Conservation (phyloP, 1,140 invertebrate species). For the Leptopilina boulardi region DNA sequence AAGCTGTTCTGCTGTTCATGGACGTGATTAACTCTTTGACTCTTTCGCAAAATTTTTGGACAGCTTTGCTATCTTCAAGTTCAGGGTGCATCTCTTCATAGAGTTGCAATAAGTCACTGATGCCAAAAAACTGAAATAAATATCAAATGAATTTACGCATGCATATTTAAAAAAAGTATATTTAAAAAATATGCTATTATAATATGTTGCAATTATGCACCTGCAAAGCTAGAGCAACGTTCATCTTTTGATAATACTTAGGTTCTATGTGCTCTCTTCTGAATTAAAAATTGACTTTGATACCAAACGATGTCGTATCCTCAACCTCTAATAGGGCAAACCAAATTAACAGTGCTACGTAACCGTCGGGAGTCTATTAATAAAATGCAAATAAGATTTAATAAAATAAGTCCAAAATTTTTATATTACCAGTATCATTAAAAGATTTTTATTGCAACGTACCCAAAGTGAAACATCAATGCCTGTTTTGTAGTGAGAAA, state of each 20-base stretch:
- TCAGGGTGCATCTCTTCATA: conserved; percentile 24
- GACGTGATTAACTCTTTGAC: conserved; percentile 41
- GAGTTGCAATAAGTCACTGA: conserved; percentile 35
- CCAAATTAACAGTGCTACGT: conserved; percentile 35
- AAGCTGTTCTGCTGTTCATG: conserved; percentile 44
- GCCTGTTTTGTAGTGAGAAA: too few species aligned
- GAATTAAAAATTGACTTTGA: conserved; percentile 20
- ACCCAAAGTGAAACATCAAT: neutral
- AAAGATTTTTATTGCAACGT: neutral
- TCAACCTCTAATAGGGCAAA: conserved; percentile 26
- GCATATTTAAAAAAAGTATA: neutral
- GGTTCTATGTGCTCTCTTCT: conserved; percentile 18
- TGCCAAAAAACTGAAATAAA: conserved; percentile 41
- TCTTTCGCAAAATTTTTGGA: conserved; percentile 39
- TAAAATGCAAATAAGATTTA: conserved; percentile 19
- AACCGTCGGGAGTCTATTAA: conserved; percentile 41
- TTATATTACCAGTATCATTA: neutral
- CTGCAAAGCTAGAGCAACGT: too few species aligned
- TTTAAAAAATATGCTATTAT: neutral
- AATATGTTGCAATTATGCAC: neutral
- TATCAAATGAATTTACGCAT: neutral
- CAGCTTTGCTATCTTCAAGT: conserved; percentile 37
- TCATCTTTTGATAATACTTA: conserved; percentile 6
- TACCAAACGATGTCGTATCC: conserved; percentile 36
- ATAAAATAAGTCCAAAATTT: neutral